These are phyloP conservation scores for Mythimna loreyi DNA, from an alignment of 2,888 invertebrate genomes.

Conservation along the genomic window DNA sequence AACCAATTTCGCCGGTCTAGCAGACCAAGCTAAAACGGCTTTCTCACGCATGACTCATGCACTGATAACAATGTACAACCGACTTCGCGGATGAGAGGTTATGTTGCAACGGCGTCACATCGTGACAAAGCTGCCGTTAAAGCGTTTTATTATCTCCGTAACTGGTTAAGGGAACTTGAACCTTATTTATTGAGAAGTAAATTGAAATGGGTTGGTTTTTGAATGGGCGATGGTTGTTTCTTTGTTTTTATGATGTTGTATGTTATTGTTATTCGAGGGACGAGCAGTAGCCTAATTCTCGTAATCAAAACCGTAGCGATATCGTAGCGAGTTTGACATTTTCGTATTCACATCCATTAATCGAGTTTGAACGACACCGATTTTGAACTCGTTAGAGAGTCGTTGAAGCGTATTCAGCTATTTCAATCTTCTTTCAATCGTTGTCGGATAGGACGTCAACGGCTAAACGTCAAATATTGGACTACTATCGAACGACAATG, in stretches of 20 bases:
- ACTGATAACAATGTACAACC: conserved; percentile 39
- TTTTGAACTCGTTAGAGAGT: too few relatives aligned
- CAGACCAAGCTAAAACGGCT: not conserved
- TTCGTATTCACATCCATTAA: too few relatives aligned
- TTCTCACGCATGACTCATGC: conserved; percentile 47
- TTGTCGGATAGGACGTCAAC: too few relatives aligned
- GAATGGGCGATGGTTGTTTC: not conserved
- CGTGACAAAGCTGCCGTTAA: conserved; percentile 37
- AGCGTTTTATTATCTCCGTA: conserved; percentile 37
- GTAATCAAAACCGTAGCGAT: too few relatives aligned
- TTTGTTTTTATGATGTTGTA: conserved; percentile 13
- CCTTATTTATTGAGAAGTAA: not conserved
- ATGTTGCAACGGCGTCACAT: conserved; percentile 34
- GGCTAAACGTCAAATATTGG: too few relatives aligned
- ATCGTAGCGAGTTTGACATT: too few relatives aligned
- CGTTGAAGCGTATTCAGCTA: too few relatives aligned
- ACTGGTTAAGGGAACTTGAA: not conserved
- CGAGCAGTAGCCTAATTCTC: too few relatives aligned
- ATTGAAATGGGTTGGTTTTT: not conserved
- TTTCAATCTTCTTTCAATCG: too few relatives aligned
- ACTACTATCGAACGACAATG: too few relatives aligned
- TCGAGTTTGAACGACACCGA: too few relatives aligned
- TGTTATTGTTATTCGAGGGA: conserved; percentile 23
- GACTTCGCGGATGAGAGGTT: conserved; percentile 34
- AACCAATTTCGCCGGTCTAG: too few relatives aligned